Evolutionary conservation across 1,140 invertebrate species (phyloP), one percentile per base, ranked within the genome.

Genomic region (Drosophila ercepeae): DNA sequence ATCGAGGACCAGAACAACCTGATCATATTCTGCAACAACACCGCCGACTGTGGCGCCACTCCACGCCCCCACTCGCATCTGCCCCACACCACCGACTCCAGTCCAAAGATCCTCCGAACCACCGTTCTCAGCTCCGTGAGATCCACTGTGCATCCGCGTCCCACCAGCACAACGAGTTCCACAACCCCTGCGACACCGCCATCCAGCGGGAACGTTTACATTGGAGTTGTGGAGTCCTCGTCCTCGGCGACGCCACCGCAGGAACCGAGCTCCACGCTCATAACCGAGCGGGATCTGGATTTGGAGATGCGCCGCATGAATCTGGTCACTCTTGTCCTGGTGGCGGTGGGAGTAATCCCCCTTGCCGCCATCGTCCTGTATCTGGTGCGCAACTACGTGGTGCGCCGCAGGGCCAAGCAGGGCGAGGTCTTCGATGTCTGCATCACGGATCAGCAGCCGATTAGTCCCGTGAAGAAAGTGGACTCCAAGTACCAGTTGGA

Each of bases 371-470:
- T 94, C 14, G 90, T 93, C 16, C 90, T 92, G 1, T 93, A 94
- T 68, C 82, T 94, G 18, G 83, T 93, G 55, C 92, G 93, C 61
- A 93, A 93, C 65, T 76, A 93, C 25, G 69, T 94, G 19, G 91
- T 92, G 58, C 93, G 93, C 23, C 93, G 93, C 49, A 91, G 92
- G 41, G 93, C 93, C 86, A 94, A 94, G 69, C 92, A 93, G 61
- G 92, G 93, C 57, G 92, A 93, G 14, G 93, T 93, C 63, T 93
- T 93, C 49, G 93, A 93, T 68, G 92, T 93, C 2, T 93, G 93
- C 69, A 93, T 93, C 51, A 92, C 93, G 2, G 93, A 94, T 52
- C 89, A 91, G 49, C 83, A 91, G 54, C 90, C 88, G 4, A 91
- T 91, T 1, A 91, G 90, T 48, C 91, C 90, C 0, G 90, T 91